Base-by-base conservation (phyloP, 2,888 invertebrate genomes). In the Agrilus mali region DNA sequence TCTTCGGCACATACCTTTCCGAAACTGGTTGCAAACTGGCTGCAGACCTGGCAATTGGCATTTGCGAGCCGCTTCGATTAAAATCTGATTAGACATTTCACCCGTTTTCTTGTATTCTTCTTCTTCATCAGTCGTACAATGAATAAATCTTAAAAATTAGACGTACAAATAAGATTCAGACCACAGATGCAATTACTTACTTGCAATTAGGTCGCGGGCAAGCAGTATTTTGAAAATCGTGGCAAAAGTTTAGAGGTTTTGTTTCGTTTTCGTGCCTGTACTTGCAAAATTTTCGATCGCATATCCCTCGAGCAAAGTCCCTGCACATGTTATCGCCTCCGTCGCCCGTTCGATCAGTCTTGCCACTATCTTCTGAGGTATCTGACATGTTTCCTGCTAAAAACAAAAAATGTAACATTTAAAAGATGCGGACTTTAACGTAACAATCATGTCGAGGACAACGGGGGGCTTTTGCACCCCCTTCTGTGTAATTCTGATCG, bases 61-160 rank as follows among this genome's bases (percentile, higher is more conserved):
- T 49, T 60, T 72, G 59, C 57, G 64, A 50, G 60, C 62, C 4
- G 67, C 68, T 48, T 68, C 68, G 1, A 63, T 63, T 37, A 67
- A 49, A 39, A 68, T 71, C 55, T 75, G 74, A 27, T 68, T 66
- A 2, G 86, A 83, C 57, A 88, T 69, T 58, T 82, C 78, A 1
- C 86, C 86, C 10, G 79, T 81, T 40, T 72, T 71, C 52, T 80
- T 75, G 55, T 81, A 87, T 53, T 79, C 82, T 47, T 80, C 78
- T 54, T 85, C 86, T 59, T 86, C 86, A 53, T 82, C 82, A 14
- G 81, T 71, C 1, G 79, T 74, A 56, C 86, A 85, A 63, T 88
- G 87, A 36, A 86, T 72, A 60, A 86, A 86, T 56, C 79, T 79
- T 57, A 38, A 55, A 55, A 35, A 33, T 33, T 7, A 13, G 4